Evolutionary conservation across 2,797 vertebrate genomes (phyloP).

Genomic region (Gallinago stenura): DNA sequence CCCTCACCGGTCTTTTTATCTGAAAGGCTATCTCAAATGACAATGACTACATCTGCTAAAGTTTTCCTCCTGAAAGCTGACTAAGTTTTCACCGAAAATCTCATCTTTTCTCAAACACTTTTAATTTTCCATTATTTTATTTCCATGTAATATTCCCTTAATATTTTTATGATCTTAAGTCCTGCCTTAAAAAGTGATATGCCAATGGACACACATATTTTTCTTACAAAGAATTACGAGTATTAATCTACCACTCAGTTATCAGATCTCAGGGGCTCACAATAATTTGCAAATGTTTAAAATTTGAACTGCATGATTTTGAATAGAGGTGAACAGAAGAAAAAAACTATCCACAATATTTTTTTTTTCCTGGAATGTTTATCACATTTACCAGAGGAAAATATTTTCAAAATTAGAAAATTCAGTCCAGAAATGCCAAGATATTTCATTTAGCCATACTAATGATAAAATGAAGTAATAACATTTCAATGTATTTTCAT

Average conservation of each 20-base stretch:
- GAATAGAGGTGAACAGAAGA: not conserved
- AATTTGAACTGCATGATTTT: not conserved
- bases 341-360: not conserved
- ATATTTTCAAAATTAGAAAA: constrained; percentile 16
- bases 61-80: not conserved
- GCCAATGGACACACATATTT: not conserved
- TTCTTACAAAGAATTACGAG: not conserved
- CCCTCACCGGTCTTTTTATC: not conserved
- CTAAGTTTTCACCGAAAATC: not conserved
- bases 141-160: not conserved
- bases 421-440: not conserved
- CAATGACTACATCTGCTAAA: not conserved
- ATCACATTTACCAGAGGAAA: not conserved
- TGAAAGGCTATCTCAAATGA: not conserved
- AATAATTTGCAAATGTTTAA: not conserved
- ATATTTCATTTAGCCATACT: not conserved
- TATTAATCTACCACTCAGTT: not conserved
- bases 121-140: not conserved
- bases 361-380: not conserved
- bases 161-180: not conserved
- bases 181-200: not conserved
- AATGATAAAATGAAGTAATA: not conserved
- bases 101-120: not conserved
- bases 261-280: not conserved
- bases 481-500: constrained; percentile 22